These are phyloP conservation scores for Hypercompe scribonia DNA, from an alignment of 2,888 invertebrate genomes.

Conservation along the genomic window DNA sequence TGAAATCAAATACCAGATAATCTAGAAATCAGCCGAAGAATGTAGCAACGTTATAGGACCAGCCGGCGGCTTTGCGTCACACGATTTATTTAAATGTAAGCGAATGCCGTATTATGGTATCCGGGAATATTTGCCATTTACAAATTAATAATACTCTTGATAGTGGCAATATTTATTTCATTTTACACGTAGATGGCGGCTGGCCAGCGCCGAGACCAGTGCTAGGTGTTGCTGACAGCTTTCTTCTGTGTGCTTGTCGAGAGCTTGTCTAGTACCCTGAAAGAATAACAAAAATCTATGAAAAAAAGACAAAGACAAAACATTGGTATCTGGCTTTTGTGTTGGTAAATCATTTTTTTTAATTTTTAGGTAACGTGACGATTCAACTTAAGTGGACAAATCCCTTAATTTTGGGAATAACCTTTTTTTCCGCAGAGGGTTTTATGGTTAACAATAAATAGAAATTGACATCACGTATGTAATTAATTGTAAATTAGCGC, in stretches of 20 bases:
- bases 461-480: no score
- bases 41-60: conserved; percentile 30
- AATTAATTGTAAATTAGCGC: no score
- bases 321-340: background rate
- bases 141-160: background rate
- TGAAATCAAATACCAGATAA: conserved; percentile 38
- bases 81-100: conserved; percentile 21
- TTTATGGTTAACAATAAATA: no score
- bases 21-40: conserved; percentile 46
- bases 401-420: no score
- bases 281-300: background rate
- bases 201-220: conserved; percentile 94
- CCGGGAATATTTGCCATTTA: background rate
- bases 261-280: conserved; percentile 92
- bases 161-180: no score
- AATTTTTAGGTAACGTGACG: no score
- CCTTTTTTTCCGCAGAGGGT: no score
- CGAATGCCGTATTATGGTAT: background rate
- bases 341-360: background rate
- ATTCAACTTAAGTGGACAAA: no score
- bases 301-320: background rate
- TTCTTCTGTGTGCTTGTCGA: conserved; percentile 95
- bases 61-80: conserved; percentile 28
- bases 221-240: conserved; percentile 93
- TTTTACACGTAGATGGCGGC: no score